Conservation (phyloP, 2,113 vertebrate species). For the Orthonyx spaldingii region DNA sequence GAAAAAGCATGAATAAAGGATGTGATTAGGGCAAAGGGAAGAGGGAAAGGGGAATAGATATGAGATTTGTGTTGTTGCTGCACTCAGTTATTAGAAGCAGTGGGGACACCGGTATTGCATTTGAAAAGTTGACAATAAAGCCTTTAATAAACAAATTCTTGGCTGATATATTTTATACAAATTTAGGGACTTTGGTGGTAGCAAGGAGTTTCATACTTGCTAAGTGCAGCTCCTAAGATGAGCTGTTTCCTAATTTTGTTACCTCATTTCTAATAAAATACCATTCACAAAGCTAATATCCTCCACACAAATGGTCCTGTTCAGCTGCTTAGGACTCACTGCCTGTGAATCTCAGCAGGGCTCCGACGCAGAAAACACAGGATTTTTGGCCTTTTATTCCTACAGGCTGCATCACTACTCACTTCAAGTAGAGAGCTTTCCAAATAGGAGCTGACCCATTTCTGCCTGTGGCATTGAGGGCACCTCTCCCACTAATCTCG, state of each 20-base stretch:
- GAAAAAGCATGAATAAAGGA: constrained; percentile 36
- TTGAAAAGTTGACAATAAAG: not conserved
- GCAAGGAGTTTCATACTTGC: not conserved
- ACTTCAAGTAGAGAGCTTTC: constrained; percentile 5
- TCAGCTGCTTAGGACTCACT: not conserved
- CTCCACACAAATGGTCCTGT: not conserved
- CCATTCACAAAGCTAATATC: not conserved
- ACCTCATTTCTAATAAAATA: not conserved
- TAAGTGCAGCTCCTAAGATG: not conserved
- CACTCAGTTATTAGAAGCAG: not conserved
- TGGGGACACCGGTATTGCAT: not conserved
- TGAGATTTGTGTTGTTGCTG: not conserved
- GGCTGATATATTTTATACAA: not conserved
- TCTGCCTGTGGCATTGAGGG: not conserved
- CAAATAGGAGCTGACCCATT: constrained; percentile 33
- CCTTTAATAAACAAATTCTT: not conserved
- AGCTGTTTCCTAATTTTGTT: not conserved
- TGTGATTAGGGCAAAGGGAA: constrained; percentile 29
- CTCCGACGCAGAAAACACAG: not conserved
- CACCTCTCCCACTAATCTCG: constrained; percentile 1
- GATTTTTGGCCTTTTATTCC: not conserved
- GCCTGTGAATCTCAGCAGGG: not conserved
- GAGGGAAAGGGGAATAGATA: not conserved
- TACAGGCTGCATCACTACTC: not conserved
- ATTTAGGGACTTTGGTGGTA: not conserved